A percentile compares a stretch with the other conserved stretches of the same genome.
Conservation (phyloP, 2,797 vertebrate species). For the Oreochromis grahami region DNA sequence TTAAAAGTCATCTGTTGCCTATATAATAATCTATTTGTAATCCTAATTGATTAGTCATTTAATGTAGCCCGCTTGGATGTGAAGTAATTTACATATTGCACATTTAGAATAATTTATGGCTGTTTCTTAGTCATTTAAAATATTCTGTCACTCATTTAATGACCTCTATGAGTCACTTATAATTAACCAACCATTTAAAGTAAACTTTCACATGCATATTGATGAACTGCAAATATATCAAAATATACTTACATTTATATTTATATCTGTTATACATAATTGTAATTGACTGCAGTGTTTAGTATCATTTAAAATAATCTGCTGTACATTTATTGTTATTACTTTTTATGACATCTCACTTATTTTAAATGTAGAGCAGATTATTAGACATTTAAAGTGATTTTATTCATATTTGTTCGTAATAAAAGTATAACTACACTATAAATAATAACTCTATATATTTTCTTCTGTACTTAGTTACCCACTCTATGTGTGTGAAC, state of each 20-base stretch:
- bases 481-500: not conserved
- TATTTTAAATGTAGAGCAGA: not conserved
- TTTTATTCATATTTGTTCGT: rapidly evolving
- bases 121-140: not conserved
- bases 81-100: not conserved
- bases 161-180: not conserved
- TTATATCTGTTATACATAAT: not conserved
- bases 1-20: not conserved
- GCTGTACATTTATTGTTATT: not conserved
- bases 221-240: not conserved
- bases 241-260: not conserved
- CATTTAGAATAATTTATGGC: not conserved
- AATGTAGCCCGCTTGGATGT: not conserved
- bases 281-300: not conserved
- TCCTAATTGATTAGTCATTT: not conserved
- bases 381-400: not conserved
- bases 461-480: not conserved
- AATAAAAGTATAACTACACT: not conserved
- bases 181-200: not conserved
- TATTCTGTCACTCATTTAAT: not conserved
- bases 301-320: not conserved
- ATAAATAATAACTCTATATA: not conserved
- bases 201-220: not conserved
- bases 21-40: not conserved
- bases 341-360: not conserved